Conservation (phyloP, 2,797 vertebrate genomes). For the Ptychadena robeensis region DNA sequence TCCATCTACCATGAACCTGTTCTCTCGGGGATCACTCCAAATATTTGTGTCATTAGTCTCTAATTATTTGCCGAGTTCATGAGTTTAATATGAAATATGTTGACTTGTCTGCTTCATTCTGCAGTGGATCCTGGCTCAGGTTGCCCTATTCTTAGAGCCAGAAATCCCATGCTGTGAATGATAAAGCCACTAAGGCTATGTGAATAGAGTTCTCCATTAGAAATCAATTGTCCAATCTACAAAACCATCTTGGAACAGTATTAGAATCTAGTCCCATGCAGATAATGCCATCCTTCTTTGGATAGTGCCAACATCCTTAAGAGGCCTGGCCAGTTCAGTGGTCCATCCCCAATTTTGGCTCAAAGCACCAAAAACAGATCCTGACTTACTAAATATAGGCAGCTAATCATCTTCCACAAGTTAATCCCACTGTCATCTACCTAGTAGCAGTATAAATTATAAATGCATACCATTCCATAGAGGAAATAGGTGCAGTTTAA, state of each 20-base stretch:
- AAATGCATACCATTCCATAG: not conserved
- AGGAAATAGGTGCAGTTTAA: not conserved
- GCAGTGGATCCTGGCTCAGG: slow-evolving; percentile 42
- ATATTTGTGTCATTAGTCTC: slow-evolving; percentile 58
- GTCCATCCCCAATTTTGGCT: not conserved
- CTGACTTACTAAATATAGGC: not conserved
- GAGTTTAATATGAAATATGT: slow-evolving; percentile 46
- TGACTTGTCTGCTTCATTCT: slow-evolving; percentile 41
- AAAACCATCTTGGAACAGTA: slow-evolving; percentile 19
- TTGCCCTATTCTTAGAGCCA: slow-evolving; percentile 6
- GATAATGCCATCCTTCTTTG: not conserved
- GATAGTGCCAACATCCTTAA: slow-evolving; percentile 6
- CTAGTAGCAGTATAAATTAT: no score
- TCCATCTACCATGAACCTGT: slow-evolving; percentile 31
- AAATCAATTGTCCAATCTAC: slow-evolving; percentile 20
- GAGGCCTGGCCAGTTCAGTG: not conserved
- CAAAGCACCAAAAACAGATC: not conserved
- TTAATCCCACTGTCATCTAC: not conserved
- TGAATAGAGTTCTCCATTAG: slow-evolving; percentile 8
- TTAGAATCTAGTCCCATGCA: slow-evolving; percentile 14
- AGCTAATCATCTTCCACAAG: slow-evolving; percentile 21
- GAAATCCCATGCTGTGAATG: slow-evolving; percentile 32
- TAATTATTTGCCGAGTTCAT: slow-evolving; percentile 58
- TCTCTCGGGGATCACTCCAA: slow-evolving; percentile 41
- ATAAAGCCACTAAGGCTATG: slow-evolving; percentile 29